A percentile compares a stretch with the other conserved stretches of the same genome.
These are phyloP conservation scores for Botia almorhae DNA, from an alignment of 2,797 vertebrate species.

Conservation along the genomic window DNA sequence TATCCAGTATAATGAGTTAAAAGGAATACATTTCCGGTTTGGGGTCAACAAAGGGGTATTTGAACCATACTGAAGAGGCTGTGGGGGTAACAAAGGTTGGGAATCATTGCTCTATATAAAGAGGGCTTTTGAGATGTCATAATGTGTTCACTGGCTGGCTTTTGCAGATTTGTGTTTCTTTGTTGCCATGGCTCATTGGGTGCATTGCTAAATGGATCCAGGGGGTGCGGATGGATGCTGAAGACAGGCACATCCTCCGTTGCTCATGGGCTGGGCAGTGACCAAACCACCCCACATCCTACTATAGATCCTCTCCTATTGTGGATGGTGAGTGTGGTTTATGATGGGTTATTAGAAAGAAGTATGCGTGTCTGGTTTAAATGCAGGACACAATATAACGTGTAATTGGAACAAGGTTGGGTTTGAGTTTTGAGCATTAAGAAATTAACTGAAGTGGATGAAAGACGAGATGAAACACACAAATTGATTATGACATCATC, in stretches of 20 bases:
- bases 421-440: neutral
- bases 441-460: neutral
- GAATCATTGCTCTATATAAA: neutral
- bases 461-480: neutral
- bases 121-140: neutral
- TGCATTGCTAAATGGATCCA: slow-evolving; percentile 55
- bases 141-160: neutral
- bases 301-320: slow-evolving; percentile 3
- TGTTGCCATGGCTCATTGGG: slow-evolving; percentile 62
- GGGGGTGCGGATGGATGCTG: slow-evolving; percentile 57
- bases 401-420: neutral
- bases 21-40: too few relatives aligned
- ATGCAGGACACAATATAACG: neutral
- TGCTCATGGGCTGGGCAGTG: slow-evolving; percentile 35
- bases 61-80: neutral
- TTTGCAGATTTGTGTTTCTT: slow-evolving; percentile 5
- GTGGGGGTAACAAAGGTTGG: too few relatives aligned
- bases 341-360: slow-evolving; percentile 8
- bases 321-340: slow-evolving; percentile 4
- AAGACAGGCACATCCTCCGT: slow-evolving; percentile 54
- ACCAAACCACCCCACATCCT: slow-evolving; percentile 59
- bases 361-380: neutral
- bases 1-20: too few relatives aligned
- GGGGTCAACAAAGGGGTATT: neutral
- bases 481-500: neutral